A percentile compares a stretch with the other conserved stretches of the same genome.
These are phyloP conservation scores for Halictus ligatus DNA, from an alignment of 2,888 invertebrate species.

Conservation along the genomic window DNA sequence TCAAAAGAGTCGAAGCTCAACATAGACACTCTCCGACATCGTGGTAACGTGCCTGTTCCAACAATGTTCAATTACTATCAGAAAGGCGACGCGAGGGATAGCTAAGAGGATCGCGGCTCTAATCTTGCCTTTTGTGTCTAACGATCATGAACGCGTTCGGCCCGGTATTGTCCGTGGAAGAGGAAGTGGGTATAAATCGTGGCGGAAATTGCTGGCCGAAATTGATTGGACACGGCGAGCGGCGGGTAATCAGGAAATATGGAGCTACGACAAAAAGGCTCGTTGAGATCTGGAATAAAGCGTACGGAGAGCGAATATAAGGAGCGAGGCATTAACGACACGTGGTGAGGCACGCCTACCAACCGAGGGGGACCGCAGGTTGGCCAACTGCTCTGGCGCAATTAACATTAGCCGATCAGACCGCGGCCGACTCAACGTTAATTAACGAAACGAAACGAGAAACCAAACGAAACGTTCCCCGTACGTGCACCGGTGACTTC, in stretches of 20 bases:
- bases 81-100: neutral
- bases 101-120: neutral
- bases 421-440: slow-evolving; percentile 76
- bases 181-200: slow-evolving; percentile 37
- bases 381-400: slow-evolving; percentile 69
- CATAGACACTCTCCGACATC: too few species aligned
- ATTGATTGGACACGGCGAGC: slow-evolving; percentile 57
- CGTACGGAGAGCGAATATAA: slow-evolving; percentile 37
- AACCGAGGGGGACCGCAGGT: slow-evolving; percentile 62
- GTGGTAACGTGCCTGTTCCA: neutral
- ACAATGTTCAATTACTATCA: neutral
- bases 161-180: neutral
- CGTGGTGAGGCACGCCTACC: slow-evolving; percentile 70
- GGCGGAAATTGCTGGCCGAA: slow-evolving; percentile 50
- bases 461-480: slow-evolving; percentile 61
- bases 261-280: slow-evolving; percentile 35
- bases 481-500: slow-evolving; percentile 44
- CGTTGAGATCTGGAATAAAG: slow-evolving; percentile 51
- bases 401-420: slow-evolving; percentile 77
- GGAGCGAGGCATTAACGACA: slow-evolving; percentile 64
- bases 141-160: neutral
- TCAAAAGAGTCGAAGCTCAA: neutral
- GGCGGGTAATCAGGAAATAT: slow-evolving; percentile 45
- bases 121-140: neutral
- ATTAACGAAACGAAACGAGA: slow-evolving; percentile 77